Evolutionary conservation across 2,797 vertebrate species (phyloP).

Genomic region (Danio aesculapii): DNA sequence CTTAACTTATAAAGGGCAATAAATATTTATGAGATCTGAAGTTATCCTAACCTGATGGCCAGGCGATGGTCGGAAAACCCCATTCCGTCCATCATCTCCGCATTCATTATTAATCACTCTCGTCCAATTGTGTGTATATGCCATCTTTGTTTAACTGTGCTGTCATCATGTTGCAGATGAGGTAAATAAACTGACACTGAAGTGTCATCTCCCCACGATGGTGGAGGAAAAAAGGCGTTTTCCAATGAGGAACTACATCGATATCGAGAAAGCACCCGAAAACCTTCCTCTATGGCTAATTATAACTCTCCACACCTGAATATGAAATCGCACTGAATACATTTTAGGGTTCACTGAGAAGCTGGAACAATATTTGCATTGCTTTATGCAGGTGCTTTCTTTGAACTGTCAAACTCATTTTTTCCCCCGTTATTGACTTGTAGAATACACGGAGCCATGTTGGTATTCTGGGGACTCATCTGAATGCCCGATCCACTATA

Average conservation of each 20-base stretch:
- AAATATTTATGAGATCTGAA: slow-evolving; percentile 61
- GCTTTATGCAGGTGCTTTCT: slow-evolving; percentile 72
- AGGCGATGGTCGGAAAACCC: slow-evolving; percentile 52
- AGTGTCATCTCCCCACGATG: slow-evolving; percentile 39
- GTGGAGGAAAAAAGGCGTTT: slow-evolving; percentile 34
- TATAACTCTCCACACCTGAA: slow-evolving; percentile 62
- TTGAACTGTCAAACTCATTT: slow-evolving; percentile 75
- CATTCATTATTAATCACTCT: slow-evolving; percentile 57
- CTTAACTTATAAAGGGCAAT: slow-evolving; percentile 55
- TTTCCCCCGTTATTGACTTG: slow-evolving; percentile 60
- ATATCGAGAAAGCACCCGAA: slow-evolving; percentile 21
- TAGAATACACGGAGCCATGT: slow-evolving; percentile 40
- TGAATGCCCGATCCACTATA: slow-evolving; percentile 39
- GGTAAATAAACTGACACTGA: slow-evolving; percentile 44
- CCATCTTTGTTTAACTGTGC: slow-evolving; percentile 45
- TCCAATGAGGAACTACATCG: slow-evolving; percentile 47
- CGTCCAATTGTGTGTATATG: slow-evolving; percentile 39
- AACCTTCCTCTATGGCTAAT: slow-evolving; percentile 63
- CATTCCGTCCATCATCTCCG: slow-evolving; percentile 42
- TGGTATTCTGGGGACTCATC: slow-evolving; percentile 35
- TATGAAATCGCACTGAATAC: slow-evolving; percentile 64
- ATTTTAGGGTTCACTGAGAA: slow-evolving; percentile 70
- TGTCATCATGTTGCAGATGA: slow-evolving; percentile 40
- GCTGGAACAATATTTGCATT: slow-evolving; percentile 75
- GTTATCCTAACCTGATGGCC: slow-evolving; percentile 49